These are phyloP conservation scores for Xestia c-nigrum DNA, from an alignment of 2,888 invertebrate species.

Conservation along the genomic window DNA sequence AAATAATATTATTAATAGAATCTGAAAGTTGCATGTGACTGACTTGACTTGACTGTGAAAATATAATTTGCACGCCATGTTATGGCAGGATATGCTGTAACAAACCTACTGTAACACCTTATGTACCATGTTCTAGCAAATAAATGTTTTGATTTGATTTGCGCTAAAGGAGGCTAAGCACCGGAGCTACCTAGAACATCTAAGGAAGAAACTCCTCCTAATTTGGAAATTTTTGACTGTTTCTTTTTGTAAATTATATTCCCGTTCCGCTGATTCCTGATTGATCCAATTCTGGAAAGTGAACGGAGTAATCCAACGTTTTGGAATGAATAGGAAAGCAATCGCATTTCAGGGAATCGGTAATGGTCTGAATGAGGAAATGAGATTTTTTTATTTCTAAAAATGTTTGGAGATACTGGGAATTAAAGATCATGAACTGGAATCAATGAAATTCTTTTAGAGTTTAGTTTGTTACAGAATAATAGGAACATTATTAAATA, in stretches of 20 bases:
- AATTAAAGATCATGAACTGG: background rate
- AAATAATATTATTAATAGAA: no score
- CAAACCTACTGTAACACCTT: no score
- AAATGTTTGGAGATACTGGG: constrained; percentile 9
- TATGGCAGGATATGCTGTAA: no score
- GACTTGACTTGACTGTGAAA: no score
- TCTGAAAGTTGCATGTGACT: no score
- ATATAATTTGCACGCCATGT: no score
- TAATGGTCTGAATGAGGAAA: constrained; percentile 52
- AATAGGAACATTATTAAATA: background rate
- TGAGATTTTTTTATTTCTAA: constrained; percentile 18
- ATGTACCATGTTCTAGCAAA: no score
- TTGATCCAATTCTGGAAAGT: constrained; percentile 42
- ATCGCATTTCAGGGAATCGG: constrained; percentile 44
- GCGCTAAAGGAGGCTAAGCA: background rate
- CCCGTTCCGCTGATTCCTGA: constrained; percentile 38
- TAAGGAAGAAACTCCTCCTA: background rate
- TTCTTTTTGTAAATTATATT: constrained; percentile 39
- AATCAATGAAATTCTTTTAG: background rate
- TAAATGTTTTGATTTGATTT: no score
- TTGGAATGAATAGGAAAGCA: constrained; percentile 45
- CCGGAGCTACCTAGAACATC: background rate
- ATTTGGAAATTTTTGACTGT: constrained; percentile 44
- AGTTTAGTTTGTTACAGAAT: background rate
- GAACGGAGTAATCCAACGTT: constrained; percentile 36